phyloP scores from a whole-genome alignment of 2,797 vertebrate species.

The Bryconaethiops microstoma region DNA sequence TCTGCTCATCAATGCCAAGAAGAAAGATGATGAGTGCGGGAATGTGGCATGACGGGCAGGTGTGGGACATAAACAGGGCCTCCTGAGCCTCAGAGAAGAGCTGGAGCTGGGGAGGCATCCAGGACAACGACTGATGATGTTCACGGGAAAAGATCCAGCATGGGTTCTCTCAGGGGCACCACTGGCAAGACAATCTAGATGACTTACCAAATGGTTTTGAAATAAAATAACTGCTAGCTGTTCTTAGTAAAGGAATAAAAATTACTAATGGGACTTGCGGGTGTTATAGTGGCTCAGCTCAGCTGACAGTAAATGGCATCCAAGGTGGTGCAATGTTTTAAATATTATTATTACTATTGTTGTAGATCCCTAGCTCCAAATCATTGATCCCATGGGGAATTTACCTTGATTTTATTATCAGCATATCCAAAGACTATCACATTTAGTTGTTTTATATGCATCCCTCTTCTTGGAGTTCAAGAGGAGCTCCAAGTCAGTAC shows the following conservation, averaged over 20 bases:
- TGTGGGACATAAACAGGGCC: slow-evolving; percentile 26
- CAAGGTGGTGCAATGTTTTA: neutral
- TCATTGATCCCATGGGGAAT: neutral
- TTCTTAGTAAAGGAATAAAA: neutral
- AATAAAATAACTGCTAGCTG: neutral
- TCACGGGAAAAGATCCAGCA: neutral
- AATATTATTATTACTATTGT: neutral
- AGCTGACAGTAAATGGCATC: neutral
- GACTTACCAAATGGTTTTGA: neutral
- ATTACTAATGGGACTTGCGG: neutral
- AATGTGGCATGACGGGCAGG: slow-evolving; percentile 52
- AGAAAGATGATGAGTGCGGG: slow-evolving; percentile 23
- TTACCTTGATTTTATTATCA: neutral
- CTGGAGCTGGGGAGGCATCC: neutral
- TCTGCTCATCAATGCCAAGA: slow-evolving; percentile 34
- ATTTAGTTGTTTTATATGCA: neutral
- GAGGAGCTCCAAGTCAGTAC: neutral
- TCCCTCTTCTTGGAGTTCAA: neutral
- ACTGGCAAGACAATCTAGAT: neutral
- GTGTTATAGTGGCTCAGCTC: neutral
- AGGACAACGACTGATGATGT: neutral
- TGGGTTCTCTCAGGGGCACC: neutral
- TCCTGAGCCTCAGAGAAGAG: neutral
- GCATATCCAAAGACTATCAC: neutral
- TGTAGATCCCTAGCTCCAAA: neutral